A percentile compares a stretch with the other conserved stretches of the same genome.
phyloP scores from a whole-genome alignment of 1,140 invertebrate genomes.

The Papilio machaon region DNA sequence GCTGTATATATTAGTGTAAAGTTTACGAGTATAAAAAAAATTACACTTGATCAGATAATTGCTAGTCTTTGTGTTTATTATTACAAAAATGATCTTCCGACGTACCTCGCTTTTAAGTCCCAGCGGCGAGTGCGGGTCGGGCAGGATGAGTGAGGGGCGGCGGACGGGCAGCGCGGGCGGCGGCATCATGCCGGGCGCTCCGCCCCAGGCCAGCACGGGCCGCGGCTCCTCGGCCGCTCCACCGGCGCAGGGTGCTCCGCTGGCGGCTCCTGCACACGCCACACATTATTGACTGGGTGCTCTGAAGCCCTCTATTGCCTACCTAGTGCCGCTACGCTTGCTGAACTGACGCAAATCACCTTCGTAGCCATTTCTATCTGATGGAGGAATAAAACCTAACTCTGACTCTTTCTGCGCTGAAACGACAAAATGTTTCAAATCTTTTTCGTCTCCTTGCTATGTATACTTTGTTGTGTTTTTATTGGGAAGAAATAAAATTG shows the following conservation, averaged over 20 bases:
- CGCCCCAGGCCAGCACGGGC: slow-evolving; percentile 77
- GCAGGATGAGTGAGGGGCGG: slow-evolving; percentile 81
- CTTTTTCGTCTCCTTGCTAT: background rate
- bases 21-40: background rate
- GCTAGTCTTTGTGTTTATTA: background rate
- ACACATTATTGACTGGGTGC: slow-evolving; percentile 29
- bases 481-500: no score
- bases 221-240: slow-evolving; percentile 63
- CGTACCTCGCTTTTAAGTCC: slow-evolving; percentile 85
- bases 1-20: background rate
- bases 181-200: slow-evolving; percentile 82
- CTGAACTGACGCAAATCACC: slow-evolving; percentile 30
- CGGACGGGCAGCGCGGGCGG: slow-evolving; percentile 83
- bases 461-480: slow-evolving; percentile 27
- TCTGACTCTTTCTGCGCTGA: slow-evolving; percentile 1
- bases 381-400: slow-evolving; percentile 38
- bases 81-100: slow-evolving; percentile 49
- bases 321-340: slow-evolving; percentile 29
- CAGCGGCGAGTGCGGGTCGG: slow-evolving; percentile 77
- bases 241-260: slow-evolving; percentile 35
- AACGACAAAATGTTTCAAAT: slow-evolving; percentile 6
- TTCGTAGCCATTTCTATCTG: slow-evolving; percentile 26
- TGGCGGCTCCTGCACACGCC: slow-evolving; percentile 19
- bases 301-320: slow-evolving; percentile 14
- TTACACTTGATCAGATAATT: slow-evolving; percentile 2